These are phyloP conservation scores for Cephus pygmeus DNA, from an alignment of 2,888 invertebrate genomes.

Conservation along the genomic window DNA sequence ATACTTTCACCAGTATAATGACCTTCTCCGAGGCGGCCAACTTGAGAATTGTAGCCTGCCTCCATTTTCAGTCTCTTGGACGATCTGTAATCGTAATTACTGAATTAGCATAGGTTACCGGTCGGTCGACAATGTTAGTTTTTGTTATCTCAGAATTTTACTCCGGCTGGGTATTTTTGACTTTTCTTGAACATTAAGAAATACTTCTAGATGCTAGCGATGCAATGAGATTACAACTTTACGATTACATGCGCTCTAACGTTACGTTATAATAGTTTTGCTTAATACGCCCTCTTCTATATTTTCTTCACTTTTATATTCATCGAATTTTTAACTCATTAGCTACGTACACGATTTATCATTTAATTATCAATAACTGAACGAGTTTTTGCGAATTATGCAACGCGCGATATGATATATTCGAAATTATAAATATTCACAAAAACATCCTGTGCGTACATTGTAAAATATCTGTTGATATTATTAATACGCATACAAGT, in stretches of 20 bases:
- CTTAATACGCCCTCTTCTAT: background rate
- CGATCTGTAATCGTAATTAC: conserved; percentile 64
- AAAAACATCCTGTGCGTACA: conserved; percentile 14
- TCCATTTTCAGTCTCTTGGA: conserved; percentile 73
- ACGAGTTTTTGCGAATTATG: background rate
- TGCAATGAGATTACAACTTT: background rate
- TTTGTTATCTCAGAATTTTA: background rate
- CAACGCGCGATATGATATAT: background rate
- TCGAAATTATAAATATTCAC: background rate
- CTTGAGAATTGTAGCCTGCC: conserved; percentile 67
- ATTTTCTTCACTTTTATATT: background rate
- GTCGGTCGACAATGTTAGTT: background rate
- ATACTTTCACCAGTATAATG: conserved; percentile 52
- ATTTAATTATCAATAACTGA: background rate
- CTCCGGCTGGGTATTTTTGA: background rate
- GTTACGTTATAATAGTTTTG: background rate
- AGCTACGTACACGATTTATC: background rate
- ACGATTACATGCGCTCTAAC: background rate
- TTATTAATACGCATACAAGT: conserved; percentile 34
- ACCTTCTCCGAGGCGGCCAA: conserved; percentile 55
- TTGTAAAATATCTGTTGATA: conserved; percentile 27
- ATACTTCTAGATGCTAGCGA: background rate
- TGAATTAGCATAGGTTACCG: background rate
- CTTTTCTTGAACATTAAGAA: background rate
- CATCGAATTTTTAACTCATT: background rate